Evolutionary conservation across 1,140 invertebrate species (phyloP), one percentile per base, ranked within the genome.

Genomic region (Trichomalopsis sarcophagae): DNA sequence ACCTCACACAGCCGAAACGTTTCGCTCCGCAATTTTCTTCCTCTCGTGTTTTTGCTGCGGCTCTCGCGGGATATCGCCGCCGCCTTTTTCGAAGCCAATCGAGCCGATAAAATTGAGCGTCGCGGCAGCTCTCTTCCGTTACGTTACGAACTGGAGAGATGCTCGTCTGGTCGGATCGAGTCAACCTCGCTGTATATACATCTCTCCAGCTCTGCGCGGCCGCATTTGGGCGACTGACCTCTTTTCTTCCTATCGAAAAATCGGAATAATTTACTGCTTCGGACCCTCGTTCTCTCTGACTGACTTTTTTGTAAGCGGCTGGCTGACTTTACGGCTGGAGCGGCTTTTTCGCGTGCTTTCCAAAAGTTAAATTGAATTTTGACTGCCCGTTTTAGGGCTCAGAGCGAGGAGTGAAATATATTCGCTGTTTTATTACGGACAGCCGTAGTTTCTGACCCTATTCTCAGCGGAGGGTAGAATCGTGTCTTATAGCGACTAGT

Each of bases 201-300:
- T 44, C 6, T 44, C 4, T 9, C 4, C 36, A 44, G 9, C 40
- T 44, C 40, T 44, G 40, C 40, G 40, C 40, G 40, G 9, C 9
- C 40, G 10, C 40, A 44, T 30, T 66, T 23, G 14, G 23, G 40
- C n/a, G 79, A 74, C 82, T 77, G 74, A 77, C 74, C 62, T 30
- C 82, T 69, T 84, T 77, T 71, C 40, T 23, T 84, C 55, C 40
- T 76, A 78, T 84, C 66, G 75, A 84, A 68, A 75, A 83, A 77
- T 83, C 27, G 75, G 44, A 84, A 84, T 78, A 84, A 78, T 78
- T 84, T 77, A 84, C 66, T 14, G 55, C 40, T 21, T 50, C 23
- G 33, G 40, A 36, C 5, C 11, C 44, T 14, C 23, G 23, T 30
- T 27, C 27, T 71, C 3, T 36, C 36, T 17, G 9, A 1, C 7